A percentile compares a stretch with the other conserved stretches of the same genome.
These are phyloP conservation scores for Sebastiscus tertius DNA, from an alignment of 2,797 vertebrate species.

Conservation along the genomic window DNA sequence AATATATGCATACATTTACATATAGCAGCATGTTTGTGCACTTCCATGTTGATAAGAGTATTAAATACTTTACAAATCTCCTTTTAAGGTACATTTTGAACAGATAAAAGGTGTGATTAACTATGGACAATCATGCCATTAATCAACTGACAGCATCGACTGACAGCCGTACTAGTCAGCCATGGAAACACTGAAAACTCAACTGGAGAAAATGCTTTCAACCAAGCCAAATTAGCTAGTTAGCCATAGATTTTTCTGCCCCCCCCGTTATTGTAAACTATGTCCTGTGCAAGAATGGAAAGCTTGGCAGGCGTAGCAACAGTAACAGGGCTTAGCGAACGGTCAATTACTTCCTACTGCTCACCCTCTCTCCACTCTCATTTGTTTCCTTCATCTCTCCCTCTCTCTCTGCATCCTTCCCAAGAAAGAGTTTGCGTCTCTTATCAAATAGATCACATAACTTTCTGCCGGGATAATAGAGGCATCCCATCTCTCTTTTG, in stretches of 20 bases:
- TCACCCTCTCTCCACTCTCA: background rate
- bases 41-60: too few species aligned
- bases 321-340: background rate
- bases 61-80: too few species aligned
- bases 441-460: constrained; percentile 52
- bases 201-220: background rate
- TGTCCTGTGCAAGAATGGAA: background rate
- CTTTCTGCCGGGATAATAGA: constrained; percentile 32
- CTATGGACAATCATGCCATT: too few species aligned
- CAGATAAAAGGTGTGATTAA: too few species aligned
- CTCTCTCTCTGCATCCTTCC: constrained; percentile 3
- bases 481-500: constrained; percentile 28
- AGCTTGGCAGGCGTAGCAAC: background rate
- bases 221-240: background rate
- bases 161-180: too few species aligned
- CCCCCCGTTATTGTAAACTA: background rate
- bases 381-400: constrained; percentile 9
- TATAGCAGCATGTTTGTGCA: too few species aligned
- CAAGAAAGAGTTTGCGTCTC: constrained; percentile 4
- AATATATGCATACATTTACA: too few species aligned
- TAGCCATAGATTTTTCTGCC: background rate
- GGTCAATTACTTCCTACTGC: constrained; percentile 6
- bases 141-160: too few species aligned
- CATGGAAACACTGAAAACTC: background rate
- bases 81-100: too few species aligned